Evolutionary conservation across 2,113 vertebrate genomes (phyloP).

Genomic region (Butastur rufipennis): DNA sequence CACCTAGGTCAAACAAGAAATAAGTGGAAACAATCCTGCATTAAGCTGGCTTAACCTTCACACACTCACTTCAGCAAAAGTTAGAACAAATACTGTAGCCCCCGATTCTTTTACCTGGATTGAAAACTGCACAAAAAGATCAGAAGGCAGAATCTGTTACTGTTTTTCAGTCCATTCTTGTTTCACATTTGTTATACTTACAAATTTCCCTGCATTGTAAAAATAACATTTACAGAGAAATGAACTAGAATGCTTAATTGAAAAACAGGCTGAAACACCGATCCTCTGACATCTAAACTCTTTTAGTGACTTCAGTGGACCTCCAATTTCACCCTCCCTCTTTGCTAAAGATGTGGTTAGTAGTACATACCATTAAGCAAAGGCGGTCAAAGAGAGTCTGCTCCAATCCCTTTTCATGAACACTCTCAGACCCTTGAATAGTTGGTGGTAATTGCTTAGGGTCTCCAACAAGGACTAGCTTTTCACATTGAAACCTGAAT

Average conservation of each 20-base stretch:
- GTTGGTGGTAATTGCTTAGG: constrained; percentile 80
- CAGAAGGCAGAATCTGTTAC: neutral
- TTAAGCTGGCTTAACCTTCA: neutral
- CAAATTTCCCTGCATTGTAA: too few species aligned
- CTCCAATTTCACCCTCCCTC: neutral
- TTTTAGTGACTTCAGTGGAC: neutral
- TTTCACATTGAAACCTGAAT: constrained; percentile 80
- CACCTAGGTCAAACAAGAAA: neutral
- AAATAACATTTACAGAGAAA: neutral
- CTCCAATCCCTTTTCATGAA: constrained; percentile 73
- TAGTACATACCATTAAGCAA: constrained; percentile 73
- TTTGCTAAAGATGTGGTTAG: neutral
- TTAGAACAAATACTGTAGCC: neutral
- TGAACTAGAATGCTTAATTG: neutral
- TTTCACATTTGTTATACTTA: neutral
- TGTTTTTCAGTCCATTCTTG: neutral
- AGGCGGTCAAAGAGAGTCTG: constrained; percentile 82
- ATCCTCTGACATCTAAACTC: neutral
- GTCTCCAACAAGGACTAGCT: constrained; percentile 80
- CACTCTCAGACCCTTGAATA: constrained; percentile 78
- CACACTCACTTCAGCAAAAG: neutral
- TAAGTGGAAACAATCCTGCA: neutral
- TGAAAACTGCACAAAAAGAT: neutral
- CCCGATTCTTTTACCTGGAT: neutral
- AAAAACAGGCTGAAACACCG: neutral